Conservation (phyloP, 2,113 vertebrate genomes). For the Hyaena hyaena region DNA sequence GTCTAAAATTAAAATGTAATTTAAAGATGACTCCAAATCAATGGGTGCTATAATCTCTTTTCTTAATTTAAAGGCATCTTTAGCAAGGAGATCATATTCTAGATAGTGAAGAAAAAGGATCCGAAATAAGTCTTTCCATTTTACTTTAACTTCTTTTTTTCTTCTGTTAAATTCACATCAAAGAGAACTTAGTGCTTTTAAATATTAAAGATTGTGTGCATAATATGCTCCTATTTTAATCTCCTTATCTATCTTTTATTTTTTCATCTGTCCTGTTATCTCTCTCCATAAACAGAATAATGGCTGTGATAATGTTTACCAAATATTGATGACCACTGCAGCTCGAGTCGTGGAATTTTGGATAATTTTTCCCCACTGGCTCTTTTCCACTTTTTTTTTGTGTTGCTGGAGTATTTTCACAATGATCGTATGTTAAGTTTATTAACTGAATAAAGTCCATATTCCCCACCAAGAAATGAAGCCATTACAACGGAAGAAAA, state of each 20-base stretch:
- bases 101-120: neutral
- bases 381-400: neutral
- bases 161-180: neutral
- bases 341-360: neutral
- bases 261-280: neutral
- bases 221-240: neutral
- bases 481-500: neutral
- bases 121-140: neutral
- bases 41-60: neutral
- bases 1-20: neutral
- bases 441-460: neutral
- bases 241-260: neutral
- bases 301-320: neutral
- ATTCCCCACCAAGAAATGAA: neutral
- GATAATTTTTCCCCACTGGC: neutral
- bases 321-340: neutral
- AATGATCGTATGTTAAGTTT: neutral
- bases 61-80: neutral
- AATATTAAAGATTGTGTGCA: neutral
- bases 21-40: neutral
- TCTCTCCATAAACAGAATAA: neutral
- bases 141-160: neutral
- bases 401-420: neutral
- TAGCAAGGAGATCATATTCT: neutral
- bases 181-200: neutral